Evolutionary conservation across 2,888 invertebrate genomes (phyloP).

Genomic region (Diaprepes abbreviatus): DNA sequence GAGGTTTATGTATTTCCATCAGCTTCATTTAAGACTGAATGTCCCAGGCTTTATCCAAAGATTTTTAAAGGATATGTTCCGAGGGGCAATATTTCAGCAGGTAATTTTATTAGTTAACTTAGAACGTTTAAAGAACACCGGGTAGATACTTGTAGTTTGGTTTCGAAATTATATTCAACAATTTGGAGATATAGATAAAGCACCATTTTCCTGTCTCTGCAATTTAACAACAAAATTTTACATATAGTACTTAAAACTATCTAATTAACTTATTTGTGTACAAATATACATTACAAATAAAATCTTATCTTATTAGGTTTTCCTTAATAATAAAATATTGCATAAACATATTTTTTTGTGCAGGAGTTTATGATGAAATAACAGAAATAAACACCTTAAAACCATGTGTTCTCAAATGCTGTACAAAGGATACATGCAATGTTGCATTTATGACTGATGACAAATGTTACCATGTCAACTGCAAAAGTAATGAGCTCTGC

Average conservation of each 20-base stretch:
- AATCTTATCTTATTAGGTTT: not conserved
- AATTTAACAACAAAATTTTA: too few species aligned
- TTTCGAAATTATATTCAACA: too few species aligned
- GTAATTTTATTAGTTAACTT: slow-evolving; percentile 49
- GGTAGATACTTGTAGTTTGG: too few species aligned
- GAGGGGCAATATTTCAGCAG: slow-evolving; percentile 63
- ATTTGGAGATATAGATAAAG: too few species aligned
- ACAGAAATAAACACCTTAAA: slow-evolving; percentile 70
- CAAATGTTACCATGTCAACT: slow-evolving; percentile 84
- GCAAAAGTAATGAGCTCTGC: slow-evolving; percentile 79
- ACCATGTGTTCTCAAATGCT: slow-evolving; percentile 78
- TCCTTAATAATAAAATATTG: not conserved
- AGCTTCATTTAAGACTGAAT: slow-evolving; percentile 52
- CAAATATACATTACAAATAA: slow-evolving; percentile 4
- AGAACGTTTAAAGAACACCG: slow-evolving; percentile 3
- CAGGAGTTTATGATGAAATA: slow-evolving; percentile 71
- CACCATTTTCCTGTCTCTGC: too few species aligned
- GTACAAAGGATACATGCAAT: slow-evolving; percentile 78
- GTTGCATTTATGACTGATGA: slow-evolving; percentile 83
- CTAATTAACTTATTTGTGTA: not conserved
- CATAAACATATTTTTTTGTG: slow-evolving; percentile 17
- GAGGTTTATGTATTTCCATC: slow-evolving; percentile 46
- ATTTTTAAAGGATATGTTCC: slow-evolving; percentile 63
- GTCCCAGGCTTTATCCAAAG: slow-evolving; percentile 61
- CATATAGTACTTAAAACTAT: too few species aligned